phyloP scores from a whole-genome alignment of 1,140 invertebrate species.

The Penaeus japonicus region DNA sequence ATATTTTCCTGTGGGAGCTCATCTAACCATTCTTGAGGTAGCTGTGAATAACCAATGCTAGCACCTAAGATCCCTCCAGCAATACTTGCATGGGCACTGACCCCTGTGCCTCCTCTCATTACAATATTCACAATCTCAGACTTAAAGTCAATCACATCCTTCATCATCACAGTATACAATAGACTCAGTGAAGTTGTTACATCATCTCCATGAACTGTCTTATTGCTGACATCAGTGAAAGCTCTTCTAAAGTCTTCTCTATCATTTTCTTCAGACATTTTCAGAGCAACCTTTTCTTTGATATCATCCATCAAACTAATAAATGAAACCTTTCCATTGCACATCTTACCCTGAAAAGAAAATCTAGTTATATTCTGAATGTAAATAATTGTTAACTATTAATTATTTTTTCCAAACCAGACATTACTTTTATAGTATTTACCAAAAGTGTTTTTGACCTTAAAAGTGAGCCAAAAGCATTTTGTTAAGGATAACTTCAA shows the following conservation, averaged over 20 bases:
- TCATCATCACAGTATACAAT: background rate
- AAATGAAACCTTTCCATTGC: too few relatives aligned
- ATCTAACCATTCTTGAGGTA: slow-evolving; percentile 52
- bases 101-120: slow-evolving; percentile 50
- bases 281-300: too few relatives aligned
- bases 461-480: too few relatives aligned
- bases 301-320: too few relatives aligned
- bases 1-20: slow-evolving; percentile 51
- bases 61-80: slow-evolving; percentile 50
- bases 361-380: too few relatives aligned
- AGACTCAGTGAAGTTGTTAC: slow-evolving; percentile 31
- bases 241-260: slow-evolving; percentile 22
- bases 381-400: too few relatives aligned
- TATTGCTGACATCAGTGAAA: background rate
- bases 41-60: slow-evolving; percentile 42
- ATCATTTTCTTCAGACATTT: background rate
- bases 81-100: slow-evolving; percentile 49
- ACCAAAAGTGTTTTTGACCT: too few relatives aligned
- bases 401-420: too few relatives aligned
- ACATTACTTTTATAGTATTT: too few relatives aligned
- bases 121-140: slow-evolving; percentile 21
- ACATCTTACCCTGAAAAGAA: too few relatives aligned
- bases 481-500: too few relatives aligned
- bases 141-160: slow-evolving; percentile 18
- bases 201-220: background rate